Evolutionary conservation across 2,888 invertebrate species (phyloP), one percentile per base, ranked within the genome.

Genomic region (Drosophila infuscata): DNA sequence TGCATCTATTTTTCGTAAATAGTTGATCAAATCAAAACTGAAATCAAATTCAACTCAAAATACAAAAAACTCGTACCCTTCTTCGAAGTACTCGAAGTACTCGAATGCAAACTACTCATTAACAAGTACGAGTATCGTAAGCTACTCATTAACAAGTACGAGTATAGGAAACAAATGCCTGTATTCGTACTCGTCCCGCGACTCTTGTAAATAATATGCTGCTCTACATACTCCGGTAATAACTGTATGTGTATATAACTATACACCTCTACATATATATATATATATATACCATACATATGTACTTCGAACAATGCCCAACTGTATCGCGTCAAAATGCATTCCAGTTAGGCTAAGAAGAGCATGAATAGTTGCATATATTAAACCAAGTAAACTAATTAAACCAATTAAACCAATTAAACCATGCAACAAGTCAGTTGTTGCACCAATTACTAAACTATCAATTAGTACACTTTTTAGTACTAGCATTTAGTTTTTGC

Each of bases 1-100:
- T 92, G 84, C 88, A 92, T 92, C 88, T 92, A 92, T 92, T 92
- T 92, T 92, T 92, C 92, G 92, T 92, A 91, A 92, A 89, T 92
- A 91, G 92, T 92, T 92, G 92, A 83, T 80, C 58, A 49, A 76
- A 54, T 38, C 29, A 62, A 62, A 71, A 64, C 48, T n/a, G 36
- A 61, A 73, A 71, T 33, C n/a, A 51, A 60, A 54, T 56, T 49
- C 15, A 30, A 46, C 25, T 67, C 48, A 9, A 76, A 65, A 41
- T 76, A 76, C 59, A 20, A 25, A 29, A 15, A 25, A 25, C 20
- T 25, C 20, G 20, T 32, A 56, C 6, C 5, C 17, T 25, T 41
- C 46, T 17, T 33, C 25, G 11, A 41, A 54, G 62, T 62, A 35
- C 52, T 30, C 43, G 52, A 25, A 25, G 20, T 57, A 43, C 57